Percentiles rank a stretch among this genome's conserved stretches.
phyloP scores from a whole-genome alignment of 2,113 vertebrate species.

The Oncorhynchus clarkii region DNA sequence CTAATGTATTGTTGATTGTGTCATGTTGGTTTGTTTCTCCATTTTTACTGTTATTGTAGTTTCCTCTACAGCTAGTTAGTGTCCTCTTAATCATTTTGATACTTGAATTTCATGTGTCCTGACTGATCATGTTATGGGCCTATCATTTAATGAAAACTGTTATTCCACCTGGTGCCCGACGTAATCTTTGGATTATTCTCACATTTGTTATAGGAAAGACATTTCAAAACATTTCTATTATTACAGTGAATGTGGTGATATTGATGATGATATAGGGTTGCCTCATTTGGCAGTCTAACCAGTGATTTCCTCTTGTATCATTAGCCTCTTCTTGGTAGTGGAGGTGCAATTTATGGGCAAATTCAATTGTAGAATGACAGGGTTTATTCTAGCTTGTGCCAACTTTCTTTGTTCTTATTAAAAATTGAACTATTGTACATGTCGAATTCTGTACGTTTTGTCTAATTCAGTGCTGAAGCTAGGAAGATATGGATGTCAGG shows the following conservation, averaged over 20 bases:
- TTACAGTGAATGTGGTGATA: constrained; percentile 24
- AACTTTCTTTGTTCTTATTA: too few species aligned
- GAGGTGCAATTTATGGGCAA: constrained; percentile 68
- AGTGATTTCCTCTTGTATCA: constrained; percentile 39
- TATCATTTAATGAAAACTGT: constrained; percentile 47
- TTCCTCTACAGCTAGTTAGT: constrained; percentile 52
- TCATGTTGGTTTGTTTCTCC: constrained; percentile 40
- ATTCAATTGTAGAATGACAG: constrained; percentile 7
- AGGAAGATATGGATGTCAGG: constrained; percentile 36
- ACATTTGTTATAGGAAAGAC: constrained; percentile 60
- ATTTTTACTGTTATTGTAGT: constrained; percentile 59
- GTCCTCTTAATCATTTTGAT: constrained; percentile 71
- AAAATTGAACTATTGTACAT: neutral
- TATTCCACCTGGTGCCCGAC: constrained; percentile 26
- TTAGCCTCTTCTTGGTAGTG: constrained; percentile 51
- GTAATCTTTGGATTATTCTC: constrained; percentile 35
- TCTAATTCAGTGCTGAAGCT: constrained; percentile 19
- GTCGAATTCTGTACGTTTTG: constrained; percentile 42
- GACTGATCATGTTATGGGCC: constrained; percentile 35
- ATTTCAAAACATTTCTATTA: constrained; percentile 19
- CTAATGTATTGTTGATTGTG: constrained; percentile 70
- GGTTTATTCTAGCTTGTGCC: too few species aligned
- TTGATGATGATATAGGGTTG: constrained; percentile 29
- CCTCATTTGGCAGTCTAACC: constrained; percentile 35
- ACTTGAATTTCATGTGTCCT: constrained; percentile 72